Evolutionary conservation across 2,113 vertebrate species (phyloP), one percentile per base, ranked within the genome.

Genomic region (Pipa parva): DNA sequence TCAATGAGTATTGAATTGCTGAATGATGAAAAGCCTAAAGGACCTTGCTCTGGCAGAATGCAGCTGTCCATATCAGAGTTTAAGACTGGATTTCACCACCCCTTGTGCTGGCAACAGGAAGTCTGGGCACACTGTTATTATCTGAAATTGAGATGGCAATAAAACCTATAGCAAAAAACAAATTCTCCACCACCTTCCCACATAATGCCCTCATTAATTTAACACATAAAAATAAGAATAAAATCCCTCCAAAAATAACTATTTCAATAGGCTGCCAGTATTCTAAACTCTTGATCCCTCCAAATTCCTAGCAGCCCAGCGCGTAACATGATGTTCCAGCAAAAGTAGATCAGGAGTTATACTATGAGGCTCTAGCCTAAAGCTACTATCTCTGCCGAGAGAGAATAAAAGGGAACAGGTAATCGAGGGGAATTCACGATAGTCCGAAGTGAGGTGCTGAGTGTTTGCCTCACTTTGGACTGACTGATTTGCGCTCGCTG

Each of bases 161-260:
- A 65, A 65, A 65, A 65, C 29, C 52, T 42, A 31, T 31, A 51
- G 18, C 13, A 17, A 29, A 56, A 65, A 65, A 56, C 42, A 57
- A 24, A 65, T 29, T 65, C 36, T 65, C 25, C 52, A 57, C 36
- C 37, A 18, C 63, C 63, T 24, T n/a, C 51, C 25, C 21, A 12
- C 51, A 65, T 56, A 56, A 56, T 29, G 45, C 26, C 51, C 26
- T 42, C 63, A 65, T 65, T 56, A 65, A 57, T 56, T 28, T 65
- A 56, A 57, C 46, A 50, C 37, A 65, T 45, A 45, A 56, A 56
- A 46, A 56, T 29, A 29, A 65, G 20, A 56, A 56, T n/a, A 24
- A 65, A 55, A 65, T 65, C 52, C 36, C 51, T 65, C 63, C 37
- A 57, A 65, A 65, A 65, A 65, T 56, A 65, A 46, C 36, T n/a